Conservation (phyloP, 2,797 vertebrate genomes). For the Platalea minor region DNA sequence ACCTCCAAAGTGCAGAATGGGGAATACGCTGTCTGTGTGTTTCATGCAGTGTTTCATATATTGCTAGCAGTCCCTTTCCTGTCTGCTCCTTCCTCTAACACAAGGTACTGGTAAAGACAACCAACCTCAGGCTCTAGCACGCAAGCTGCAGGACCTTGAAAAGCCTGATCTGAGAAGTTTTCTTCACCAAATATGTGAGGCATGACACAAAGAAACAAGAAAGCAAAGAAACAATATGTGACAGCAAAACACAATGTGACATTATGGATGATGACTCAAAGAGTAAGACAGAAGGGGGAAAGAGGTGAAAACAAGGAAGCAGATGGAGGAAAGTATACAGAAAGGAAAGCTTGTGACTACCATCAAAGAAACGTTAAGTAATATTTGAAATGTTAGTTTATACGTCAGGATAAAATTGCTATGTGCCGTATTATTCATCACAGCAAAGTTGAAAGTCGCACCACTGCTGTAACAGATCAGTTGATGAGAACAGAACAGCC, state of each 20-base stretch:
- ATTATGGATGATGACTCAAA: background rate
- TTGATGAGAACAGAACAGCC: too few relatives aligned
- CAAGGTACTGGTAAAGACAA: background rate
- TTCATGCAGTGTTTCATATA: accelerated
- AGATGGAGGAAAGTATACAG: background rate
- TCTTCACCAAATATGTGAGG: background rate
- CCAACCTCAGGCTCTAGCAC: background rate
- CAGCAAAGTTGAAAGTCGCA: background rate
- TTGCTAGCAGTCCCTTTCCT: background rate
- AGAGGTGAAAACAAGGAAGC: background rate
- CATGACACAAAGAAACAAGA: background rate
- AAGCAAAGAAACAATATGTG: background rate
- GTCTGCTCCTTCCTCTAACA: background rate
- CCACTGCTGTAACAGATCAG: background rate
- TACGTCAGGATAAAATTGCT: background rate
- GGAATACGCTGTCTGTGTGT: accelerated
- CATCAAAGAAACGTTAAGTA: background rate
- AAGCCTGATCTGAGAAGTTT: background rate
- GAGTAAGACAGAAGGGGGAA: background rate
- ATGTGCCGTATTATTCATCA: accelerated
- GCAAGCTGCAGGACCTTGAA: background rate
- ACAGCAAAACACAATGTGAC: background rate
- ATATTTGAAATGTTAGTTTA: background rate
- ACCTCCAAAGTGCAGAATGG: background rate
- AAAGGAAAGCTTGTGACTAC: background rate